phyloP scores from a whole-genome alignment of 23 tunicate species.

The Halocynthia aurantium region DNA sequence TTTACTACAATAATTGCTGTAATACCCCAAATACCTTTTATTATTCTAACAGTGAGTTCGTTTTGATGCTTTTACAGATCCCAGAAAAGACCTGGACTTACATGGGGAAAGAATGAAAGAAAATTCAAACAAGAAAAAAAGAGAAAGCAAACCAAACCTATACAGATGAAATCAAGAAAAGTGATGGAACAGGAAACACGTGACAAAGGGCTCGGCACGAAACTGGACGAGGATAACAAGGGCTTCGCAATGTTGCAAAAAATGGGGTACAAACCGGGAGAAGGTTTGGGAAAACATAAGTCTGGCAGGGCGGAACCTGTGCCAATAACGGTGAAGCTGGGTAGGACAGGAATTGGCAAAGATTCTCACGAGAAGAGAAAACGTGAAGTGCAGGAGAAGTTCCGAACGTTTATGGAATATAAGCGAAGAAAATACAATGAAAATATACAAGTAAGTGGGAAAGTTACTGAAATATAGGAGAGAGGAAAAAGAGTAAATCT shows the following conservation, averaged over 20 bases:
- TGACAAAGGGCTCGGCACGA: slow-evolving; percentile 65
- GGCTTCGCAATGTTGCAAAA: slow-evolving; percentile 85
- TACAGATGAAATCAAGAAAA: slow-evolving; percentile 10
- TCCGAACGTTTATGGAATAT: slow-evolving; percentile 17
- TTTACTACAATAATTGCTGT: no score
- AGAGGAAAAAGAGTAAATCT: no score
- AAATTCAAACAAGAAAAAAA: slow-evolving; percentile 18
- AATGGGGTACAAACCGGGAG: slow-evolving; percentile 87
- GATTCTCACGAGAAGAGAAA: slow-evolving; percentile 57
- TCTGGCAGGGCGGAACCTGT: slow-evolving; percentile 77
- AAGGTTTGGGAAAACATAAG: slow-evolving; percentile 77
- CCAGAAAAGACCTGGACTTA: neutral
- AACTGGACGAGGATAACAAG: slow-evolving; percentile 43
- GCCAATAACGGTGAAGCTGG: slow-evolving; percentile 61
- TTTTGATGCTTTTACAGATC: neutral
- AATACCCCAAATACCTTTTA: no score
- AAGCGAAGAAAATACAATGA: slow-evolving; percentile 42
- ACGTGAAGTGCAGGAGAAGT: slow-evolving; percentile 25
- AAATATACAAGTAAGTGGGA: slow-evolving; percentile 9
- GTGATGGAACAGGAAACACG: slow-evolving; percentile 60
- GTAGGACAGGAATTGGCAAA: slow-evolving; percentile 71
- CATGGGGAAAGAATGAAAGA: slow-evolving; percentile 22
- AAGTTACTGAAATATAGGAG: no score
- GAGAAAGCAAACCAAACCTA: slow-evolving; percentile 17
- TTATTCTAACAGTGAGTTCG: no score